Percentiles rank a stretch among this genome's conserved stretches.
These are phyloP conservation scores for Cephalotes varians DNA, from an alignment of 2,888 invertebrate species.

Conservation along the genomic window DNA sequence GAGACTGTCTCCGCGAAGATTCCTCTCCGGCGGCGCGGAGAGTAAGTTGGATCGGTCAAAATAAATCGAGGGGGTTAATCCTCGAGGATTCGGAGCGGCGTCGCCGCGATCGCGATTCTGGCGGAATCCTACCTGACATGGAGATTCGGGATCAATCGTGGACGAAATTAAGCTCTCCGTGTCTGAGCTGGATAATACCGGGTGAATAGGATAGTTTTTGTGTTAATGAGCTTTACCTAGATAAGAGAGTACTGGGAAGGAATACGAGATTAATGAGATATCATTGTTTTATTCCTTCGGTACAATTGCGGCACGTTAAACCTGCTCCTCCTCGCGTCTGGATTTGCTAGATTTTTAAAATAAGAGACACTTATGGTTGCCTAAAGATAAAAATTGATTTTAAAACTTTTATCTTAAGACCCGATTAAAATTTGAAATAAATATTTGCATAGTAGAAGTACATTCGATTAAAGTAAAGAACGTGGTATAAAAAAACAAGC, in stretches of 20 bases:
- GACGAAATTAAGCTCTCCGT: slow-evolving; percentile 33
- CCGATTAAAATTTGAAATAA: not conserved
- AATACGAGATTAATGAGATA: not conserved
- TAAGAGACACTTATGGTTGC: not conserved
- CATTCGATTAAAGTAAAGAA: not conserved
- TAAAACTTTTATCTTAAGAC: not conserved
- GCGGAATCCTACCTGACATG: not conserved
- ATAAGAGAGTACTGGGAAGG: not conserved
- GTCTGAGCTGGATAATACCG: slow-evolving; percentile 5
- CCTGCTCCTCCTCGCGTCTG: not conserved
- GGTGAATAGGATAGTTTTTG: slow-evolving; percentile 14
- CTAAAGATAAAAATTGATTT: not conserved
- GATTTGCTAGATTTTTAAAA: not conserved
- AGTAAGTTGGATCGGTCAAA: slow-evolving; percentile 35
- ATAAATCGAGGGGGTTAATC: slow-evolving; percentile 65
- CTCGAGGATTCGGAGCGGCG: slow-evolving; percentile 5
- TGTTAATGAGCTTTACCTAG: not conserved
- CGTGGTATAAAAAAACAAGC: not conserved
- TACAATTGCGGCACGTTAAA: not conserved
- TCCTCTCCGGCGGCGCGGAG: slow-evolving; percentile 46
- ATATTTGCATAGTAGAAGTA: not conserved
- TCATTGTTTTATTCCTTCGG: not conserved
- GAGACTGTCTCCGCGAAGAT: slow-evolving; percentile 54
- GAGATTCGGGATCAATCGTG: slow-evolving; percentile 42
- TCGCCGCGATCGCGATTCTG: slow-evolving; percentile 1